A percentile compares a stretch with the other conserved stretches of the same genome.
These are phyloP conservation scores for Pachyseris speciosa DNA, from an alignment of 64 coral and sea anemone genomes.

Conservation along the genomic window DNA sequence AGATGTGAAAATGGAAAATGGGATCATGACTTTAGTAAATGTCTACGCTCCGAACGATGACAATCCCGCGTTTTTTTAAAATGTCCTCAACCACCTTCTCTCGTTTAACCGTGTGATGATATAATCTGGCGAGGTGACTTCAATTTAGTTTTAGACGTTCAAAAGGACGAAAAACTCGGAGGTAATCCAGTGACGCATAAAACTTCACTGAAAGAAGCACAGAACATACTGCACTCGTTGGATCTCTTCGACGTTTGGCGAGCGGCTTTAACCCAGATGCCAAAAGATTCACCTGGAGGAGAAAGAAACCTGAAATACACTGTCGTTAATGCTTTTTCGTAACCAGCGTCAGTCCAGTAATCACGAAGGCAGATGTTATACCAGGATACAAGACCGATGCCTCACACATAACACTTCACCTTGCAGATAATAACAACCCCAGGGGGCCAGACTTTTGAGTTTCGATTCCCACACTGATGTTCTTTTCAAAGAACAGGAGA, in stretches of 20 bases:
- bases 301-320: conserved; percentile 25
- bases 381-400: conserved; percentile 50
- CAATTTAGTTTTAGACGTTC: background rate
- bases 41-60: conserved; percentile 50
- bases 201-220: background rate
- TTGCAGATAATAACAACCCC: conserved; percentile 18
- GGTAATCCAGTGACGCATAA: background rate
- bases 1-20: conserved; percentile 18
- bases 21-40: conserved; percentile 19
- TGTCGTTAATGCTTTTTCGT: conserved; percentile 3
- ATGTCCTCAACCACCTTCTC: conserved; percentile 2
- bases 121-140: background rate
- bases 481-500: too few species aligned
- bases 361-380: background rate
- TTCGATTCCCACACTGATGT: too few species aligned
- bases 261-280: background rate
- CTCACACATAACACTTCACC: background rate
- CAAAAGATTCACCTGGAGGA: background rate
- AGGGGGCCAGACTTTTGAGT: conserved; percentile 58
- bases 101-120: conserved; percentile 1
- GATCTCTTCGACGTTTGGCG: background rate
- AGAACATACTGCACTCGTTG: background rate
- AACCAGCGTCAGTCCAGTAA: background rate
- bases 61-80: conserved; percentile 44
- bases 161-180: background rate